These are phyloP conservation scores for Lepas anatifera DNA, from an alignment of 2,888 invertebrate genomes.

Conservation along the genomic window DNA sequence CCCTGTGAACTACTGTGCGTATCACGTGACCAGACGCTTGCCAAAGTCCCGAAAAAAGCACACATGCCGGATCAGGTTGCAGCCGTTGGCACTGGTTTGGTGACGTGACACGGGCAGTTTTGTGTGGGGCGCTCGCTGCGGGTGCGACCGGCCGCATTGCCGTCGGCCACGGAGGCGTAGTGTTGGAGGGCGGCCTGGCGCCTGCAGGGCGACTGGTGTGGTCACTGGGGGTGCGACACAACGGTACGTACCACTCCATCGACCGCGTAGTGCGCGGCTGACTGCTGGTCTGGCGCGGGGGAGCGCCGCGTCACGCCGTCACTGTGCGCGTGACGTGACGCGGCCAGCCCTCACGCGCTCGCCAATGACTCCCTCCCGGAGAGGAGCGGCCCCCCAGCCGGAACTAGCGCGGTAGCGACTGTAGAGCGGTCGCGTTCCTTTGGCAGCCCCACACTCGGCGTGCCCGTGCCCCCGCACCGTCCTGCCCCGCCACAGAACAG, in stretches of 20 bases:
- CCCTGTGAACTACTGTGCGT: too few species aligned
- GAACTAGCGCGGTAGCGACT: slow-evolving; percentile 17
- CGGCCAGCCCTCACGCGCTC: too few species aligned
- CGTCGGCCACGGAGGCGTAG: too few species aligned
- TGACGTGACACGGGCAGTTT: too few species aligned
- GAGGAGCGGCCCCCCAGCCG: slow-evolving; percentile 11
- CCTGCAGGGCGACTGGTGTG: too few species aligned
- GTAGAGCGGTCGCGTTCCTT: slow-evolving; percentile 12
- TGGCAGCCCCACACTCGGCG: slow-evolving; percentile 20
- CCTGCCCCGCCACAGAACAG: neutral
- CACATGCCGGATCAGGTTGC: too few species aligned
- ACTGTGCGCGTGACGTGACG: neutral
- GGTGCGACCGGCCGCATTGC: too few species aligned
- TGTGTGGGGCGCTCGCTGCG: too few species aligned
- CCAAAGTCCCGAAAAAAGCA: too few species aligned
- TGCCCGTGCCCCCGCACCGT: neutral
- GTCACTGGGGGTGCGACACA: slow-evolving; percentile 17
- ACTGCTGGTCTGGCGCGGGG: slow-evolving; percentile 13
- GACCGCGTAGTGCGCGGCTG: slow-evolving; percentile 14
- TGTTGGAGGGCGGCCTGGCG: too few species aligned
- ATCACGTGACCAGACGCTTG: too few species aligned
- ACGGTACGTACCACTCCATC: slow-evolving; percentile 19
- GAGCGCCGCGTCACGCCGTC: slow-evolving; percentile 12
- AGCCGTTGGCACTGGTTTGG: too few species aligned
- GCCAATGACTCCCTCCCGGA: neutral